phyloP scores from a whole-genome alignment of 2,113 vertebrate species.

The Dipodomys ordii region DNA sequence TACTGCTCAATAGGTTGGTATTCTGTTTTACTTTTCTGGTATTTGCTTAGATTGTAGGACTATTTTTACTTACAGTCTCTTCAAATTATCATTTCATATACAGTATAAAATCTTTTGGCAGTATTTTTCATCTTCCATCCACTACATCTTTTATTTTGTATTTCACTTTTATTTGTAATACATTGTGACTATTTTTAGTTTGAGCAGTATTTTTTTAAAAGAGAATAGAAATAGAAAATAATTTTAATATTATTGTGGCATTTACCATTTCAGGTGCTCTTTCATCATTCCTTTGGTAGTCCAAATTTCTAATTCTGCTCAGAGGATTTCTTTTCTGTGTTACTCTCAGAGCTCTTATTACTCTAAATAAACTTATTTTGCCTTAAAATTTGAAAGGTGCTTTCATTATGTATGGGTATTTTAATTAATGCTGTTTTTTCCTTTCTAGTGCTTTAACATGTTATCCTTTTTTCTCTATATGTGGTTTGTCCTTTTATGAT shows the following conservation, averaged over 20 bases:
- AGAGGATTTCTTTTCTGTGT: constrained; percentile 6
- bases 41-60: neutral
- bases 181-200: constrained; percentile 27
- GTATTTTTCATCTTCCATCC: neutral
- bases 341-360: constrained; percentile 8
- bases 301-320: constrained; percentile 7
- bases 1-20: neutral
- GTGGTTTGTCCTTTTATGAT: neutral
- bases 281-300: neutral
- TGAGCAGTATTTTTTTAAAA: constrained; percentile 23
- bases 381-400: constrained; percentile 37
- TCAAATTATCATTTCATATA: neutral
- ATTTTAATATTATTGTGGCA: neutral
- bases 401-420: neutral
- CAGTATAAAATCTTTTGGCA: neutral
- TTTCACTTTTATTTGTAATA: neutral
- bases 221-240: constrained; percentile 34
- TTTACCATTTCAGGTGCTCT: neutral
- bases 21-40: constrained; percentile 2
- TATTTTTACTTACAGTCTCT: neutral
- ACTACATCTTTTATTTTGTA: constrained; percentile 12
- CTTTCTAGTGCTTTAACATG: neutral
- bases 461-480: neutral
- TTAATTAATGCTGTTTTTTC: neutral
- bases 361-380: constrained; percentile 20